These are phyloP conservation scores for Mayetiola destructor DNA, from an alignment of 2,888 invertebrate species.

Conservation along the genomic window DNA sequence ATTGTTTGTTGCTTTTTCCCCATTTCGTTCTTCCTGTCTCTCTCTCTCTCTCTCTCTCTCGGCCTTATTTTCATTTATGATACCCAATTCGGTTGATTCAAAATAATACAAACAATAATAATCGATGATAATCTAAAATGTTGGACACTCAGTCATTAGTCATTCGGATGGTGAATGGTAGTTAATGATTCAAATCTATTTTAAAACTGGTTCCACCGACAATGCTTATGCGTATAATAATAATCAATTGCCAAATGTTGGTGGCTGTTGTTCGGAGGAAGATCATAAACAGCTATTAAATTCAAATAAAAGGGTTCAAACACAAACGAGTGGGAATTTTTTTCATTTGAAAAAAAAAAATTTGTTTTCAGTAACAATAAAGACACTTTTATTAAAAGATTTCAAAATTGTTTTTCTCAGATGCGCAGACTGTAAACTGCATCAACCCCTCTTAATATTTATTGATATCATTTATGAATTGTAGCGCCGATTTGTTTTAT, in stretches of 20 bases:
- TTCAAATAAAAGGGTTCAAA: constrained; percentile 8
- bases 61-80: not conserved
- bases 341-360: too few species aligned
- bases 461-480: too few species aligned
- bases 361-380: too few species aligned
- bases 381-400: too few species aligned
- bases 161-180: not conserved
- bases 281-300: constrained; percentile 3
- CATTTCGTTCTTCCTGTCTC: not conserved
- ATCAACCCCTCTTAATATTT: too few species aligned
- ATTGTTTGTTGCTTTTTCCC: not conserved
- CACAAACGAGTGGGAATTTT: too few species aligned
- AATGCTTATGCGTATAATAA: too few species aligned
- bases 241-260: constrained; percentile 10
- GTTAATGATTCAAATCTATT: constrained; percentile 7
- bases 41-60: not conserved
- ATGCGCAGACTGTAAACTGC: too few species aligned
- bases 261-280: not conserved
- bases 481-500: too few species aligned
- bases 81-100: not conserved
- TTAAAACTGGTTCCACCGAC: too few species aligned
- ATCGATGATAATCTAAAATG: not conserved
- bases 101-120: not conserved
- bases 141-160: not conserved
- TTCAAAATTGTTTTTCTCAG: too few species aligned